Percentiles rank a stretch among this genome's conserved stretches.
These are phyloP conservation scores for Zaprionus ghesquierei DNA, from an alignment of 1,140 invertebrate species.

Conservation along the genomic window DNA sequence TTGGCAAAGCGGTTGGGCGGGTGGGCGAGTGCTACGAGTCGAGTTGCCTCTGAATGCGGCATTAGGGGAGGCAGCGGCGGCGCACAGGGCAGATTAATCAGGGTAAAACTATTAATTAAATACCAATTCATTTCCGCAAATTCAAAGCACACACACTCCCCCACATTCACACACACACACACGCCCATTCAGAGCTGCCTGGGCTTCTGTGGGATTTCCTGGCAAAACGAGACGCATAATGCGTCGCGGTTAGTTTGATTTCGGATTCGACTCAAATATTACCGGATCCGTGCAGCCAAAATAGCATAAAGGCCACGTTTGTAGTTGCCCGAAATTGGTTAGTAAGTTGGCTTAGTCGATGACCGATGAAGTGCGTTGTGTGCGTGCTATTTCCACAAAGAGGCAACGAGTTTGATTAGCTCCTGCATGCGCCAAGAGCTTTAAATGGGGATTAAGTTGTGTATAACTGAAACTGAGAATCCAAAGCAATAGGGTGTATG, in stretches of 20 bases:
- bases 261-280: constrained; percentile 42
- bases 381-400: constrained; percentile 6
- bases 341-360: constrained; percentile 18
- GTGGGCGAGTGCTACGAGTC: constrained; percentile 11
- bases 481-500: background rate
- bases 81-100: constrained; percentile 80
- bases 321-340: constrained; percentile 30
- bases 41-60: constrained; percentile 16
- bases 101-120: constrained; percentile 83
- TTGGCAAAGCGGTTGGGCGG: constrained; percentile 2
- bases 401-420: background rate
- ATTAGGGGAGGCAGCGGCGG: constrained; percentile 52
- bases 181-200: background rate
- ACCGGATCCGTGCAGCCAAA: background rate
- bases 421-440: background rate
- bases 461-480: background rate
- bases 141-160: constrained; percentile 65
- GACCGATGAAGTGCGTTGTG: constrained; percentile 2
- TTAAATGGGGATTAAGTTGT: background rate
- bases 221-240: constrained; percentile 30
- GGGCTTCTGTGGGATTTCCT: constrained; percentile 47
- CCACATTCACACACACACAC: constrained; percentile 27
- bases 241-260: constrained; percentile 62
- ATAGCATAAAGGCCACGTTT: constrained; percentile 15
- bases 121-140: constrained; percentile 83